Evolutionary conservation across 2,113 vertebrate species (phyloP), one percentile per base, ranked within the genome.

Genomic region (Sander vitreus): DNA sequence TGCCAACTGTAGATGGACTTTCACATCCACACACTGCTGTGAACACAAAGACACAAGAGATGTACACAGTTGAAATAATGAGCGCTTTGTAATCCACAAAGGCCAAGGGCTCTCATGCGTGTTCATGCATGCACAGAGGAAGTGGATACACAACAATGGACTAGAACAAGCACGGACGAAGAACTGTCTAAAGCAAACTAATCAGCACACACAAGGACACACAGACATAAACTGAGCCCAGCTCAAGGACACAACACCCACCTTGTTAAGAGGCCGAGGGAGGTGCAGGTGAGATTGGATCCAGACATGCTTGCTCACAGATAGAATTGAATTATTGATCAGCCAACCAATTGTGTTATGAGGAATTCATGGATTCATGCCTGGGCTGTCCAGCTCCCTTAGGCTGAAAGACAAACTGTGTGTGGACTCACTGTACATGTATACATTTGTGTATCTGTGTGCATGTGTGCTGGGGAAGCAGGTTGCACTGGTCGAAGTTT

Each of bases 321-420:
- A 88, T 75, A 91, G 89, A 94, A 95, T 93, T 95, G 91, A 95
- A 96, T 95, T 95, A 95, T 95, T 95, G 94, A 96, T 96, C 93
- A 92, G 87, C 66, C 88, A 89, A 93, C 93, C 95, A 94, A 95
- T 94, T 94, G 93, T 73, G 90, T 93, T 93, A 93, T 94, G 93
- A 95, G 90, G 91, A 94, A 93, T 93, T 94, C 90, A 91, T 93
- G 91, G 92, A 89, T 91, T 84, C 74, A 80, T 6, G 78, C 73
- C 60, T 47, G 63, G 66, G 60, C 73, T 80, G 83, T 78, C 92
- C 66, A 43, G 73, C 75, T 71, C 85, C 91, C 85, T 68, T 5
- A 65, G 89, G 90, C 84, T 73, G 70, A 71, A 63, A 73, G 66
- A 73, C 80, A 70, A 59, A 70, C 71, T 75, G 76, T 55, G 36